A percentile compares a stretch with the other conserved stretches of the same genome.
Evolutionary conservation across 1,140 invertebrate genomes (phyloP).

Genomic region (Leptinotarsa lineolata): DNA sequence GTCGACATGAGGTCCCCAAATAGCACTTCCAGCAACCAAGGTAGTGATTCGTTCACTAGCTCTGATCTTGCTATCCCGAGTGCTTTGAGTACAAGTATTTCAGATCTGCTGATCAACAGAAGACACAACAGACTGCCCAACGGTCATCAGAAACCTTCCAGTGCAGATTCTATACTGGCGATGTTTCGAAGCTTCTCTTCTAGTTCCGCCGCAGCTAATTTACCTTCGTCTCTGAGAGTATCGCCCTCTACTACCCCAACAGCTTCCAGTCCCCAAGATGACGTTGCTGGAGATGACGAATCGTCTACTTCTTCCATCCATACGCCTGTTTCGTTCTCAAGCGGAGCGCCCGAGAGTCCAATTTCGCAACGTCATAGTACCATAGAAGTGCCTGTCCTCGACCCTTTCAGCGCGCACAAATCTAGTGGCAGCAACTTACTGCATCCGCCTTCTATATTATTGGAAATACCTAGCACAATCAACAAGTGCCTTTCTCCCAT

Average conservation of each 20-base stretch:
- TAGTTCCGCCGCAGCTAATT: conserved; percentile 59
- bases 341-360: conserved; percentile 63
- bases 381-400: conserved; percentile 70
- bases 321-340: conserved; percentile 61
- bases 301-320: conserved; percentile 64
- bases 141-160: conserved; percentile 64
- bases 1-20: conserved; percentile 64
- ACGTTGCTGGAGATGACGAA: conserved; percentile 67
- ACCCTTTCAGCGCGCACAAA: conserved; percentile 67
- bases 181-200: conserved; percentile 72
- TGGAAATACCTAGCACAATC: conserved; percentile 72
- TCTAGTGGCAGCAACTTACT: conserved; percentile 61
- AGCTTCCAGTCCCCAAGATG: conserved; percentile 70
- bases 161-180: conserved; percentile 74
- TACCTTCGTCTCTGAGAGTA: conserved; percentile 61
- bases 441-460: conserved; percentile 70
- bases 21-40: conserved; percentile 69
- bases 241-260: conserved; percentile 68
- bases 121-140: conserved; percentile 36
- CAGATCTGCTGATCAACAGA: conserved; percentile 49
- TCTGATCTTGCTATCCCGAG: conserved; percentile 62
- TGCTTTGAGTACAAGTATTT: conserved; percentile 52
- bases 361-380: conserved; percentile 53
- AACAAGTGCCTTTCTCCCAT: conserved; percentile 76
- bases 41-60: conserved; percentile 71